phyloP scores from a whole-genome alignment of 2,797 vertebrate genomes.

The Gallinago stenura region DNA sequence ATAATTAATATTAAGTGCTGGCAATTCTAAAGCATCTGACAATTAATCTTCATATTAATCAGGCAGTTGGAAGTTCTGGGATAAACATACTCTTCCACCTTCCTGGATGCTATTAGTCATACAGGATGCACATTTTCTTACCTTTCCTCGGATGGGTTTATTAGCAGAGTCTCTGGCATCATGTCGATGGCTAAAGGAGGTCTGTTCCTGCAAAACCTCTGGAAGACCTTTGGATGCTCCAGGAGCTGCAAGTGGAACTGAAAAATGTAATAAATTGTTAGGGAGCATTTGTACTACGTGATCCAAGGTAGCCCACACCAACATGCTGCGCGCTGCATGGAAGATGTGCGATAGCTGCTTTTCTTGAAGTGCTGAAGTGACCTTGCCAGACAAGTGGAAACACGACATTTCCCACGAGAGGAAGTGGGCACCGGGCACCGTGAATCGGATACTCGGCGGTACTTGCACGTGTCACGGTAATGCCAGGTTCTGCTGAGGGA shows the following conservation, averaged over 20 bases:
- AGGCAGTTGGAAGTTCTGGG: conserved; percentile 15
- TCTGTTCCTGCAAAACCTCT: conserved; percentile 56
- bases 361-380: background rate
- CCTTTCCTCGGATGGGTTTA: conserved; percentile 70
- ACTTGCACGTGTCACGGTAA: fast-evolving
- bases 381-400: background rate
- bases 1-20: background rate
- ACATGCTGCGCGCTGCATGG: background rate
- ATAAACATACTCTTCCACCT: conserved; percentile 46
- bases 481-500: background rate
- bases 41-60: background rate
- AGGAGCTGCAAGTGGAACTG: conserved; percentile 59
- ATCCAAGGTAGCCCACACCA: background rate
- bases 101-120: conserved; percentile 46
- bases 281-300: background rate
- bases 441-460: fast-evolving
- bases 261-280: background rate
- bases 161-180: conserved; percentile 61
- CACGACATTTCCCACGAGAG: fast-evolving
- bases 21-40: background rate
- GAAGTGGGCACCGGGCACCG: background rate
- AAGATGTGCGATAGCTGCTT: background rate
- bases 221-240: conserved; percentile 17
- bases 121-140: conserved; percentile 67
- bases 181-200: conserved; percentile 56